phyloP scores from a whole-genome alignment of 2,113 vertebrate genomes.

The Megalops atlanticus region DNA sequence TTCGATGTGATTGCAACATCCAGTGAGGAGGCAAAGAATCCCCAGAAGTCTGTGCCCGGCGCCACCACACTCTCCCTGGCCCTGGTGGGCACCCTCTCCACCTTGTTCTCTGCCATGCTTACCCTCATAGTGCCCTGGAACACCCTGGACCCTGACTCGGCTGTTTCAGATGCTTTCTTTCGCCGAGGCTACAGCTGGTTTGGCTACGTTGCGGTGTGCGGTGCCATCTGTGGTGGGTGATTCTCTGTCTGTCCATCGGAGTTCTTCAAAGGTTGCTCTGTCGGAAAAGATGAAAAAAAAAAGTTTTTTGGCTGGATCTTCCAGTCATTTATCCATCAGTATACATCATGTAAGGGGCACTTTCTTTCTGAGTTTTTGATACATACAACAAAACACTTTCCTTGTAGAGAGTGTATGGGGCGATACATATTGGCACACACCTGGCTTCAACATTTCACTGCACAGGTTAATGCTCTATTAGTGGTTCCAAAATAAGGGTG shows the following conservation, averaged over 20 bases:
- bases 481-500: no score
- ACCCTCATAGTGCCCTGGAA: constrained; percentile 95
- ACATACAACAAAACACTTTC: no score
- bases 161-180: constrained; percentile 89
- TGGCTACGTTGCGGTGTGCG: constrained; percentile 84
- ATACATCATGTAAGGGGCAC: no score
- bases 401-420: no score
- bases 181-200: constrained; percentile 92
- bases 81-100: constrained; percentile 82
- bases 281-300: no score
- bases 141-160: constrained; percentile 85
- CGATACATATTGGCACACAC: no score
- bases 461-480: no score
- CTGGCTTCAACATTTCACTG: no score
- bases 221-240: constrained; percentile 97
- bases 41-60: constrained; percentile 81
- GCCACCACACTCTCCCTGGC: constrained; percentile 85
- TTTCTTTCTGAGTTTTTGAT: no score
- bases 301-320: no score
- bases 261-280: no score
- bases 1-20: constrained; percentile 94
- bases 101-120: constrained; percentile 87
- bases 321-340: no score
- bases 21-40: constrained; percentile 90
- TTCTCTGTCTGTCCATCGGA: constrained; percentile 38